These are phyloP conservation scores for Ictalurus punctatus DNA, from an alignment of 2,113 vertebrate genomes.

Conservation along the genomic window DNA sequence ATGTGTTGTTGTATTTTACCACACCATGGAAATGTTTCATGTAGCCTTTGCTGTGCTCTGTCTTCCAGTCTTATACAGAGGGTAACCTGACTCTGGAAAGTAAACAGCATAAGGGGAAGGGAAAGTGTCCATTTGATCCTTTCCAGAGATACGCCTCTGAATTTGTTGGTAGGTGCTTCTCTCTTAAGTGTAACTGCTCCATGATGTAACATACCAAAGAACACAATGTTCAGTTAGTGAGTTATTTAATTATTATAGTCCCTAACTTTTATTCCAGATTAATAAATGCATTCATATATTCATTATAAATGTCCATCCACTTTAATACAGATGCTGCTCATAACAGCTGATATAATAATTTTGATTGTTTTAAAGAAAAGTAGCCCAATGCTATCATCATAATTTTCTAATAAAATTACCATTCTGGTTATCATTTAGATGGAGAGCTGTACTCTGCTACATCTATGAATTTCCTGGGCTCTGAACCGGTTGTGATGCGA, in stretches of 20 bases:
- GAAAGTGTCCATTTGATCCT: slow-evolving; percentile 78
- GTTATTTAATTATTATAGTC: too few relatives aligned
- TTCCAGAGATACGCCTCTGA: slow-evolving; percentile 68
- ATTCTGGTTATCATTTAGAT: slow-evolving; percentile 59
- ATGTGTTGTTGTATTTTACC: not conserved
- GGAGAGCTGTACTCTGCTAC: slow-evolving; percentile 59
- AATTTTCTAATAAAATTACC: not conserved
- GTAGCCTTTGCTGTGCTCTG: not conserved
- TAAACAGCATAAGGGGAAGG: slow-evolving; percentile 68
- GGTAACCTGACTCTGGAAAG: slow-evolving; percentile 63
- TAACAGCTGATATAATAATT: not conserved
- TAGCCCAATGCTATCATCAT: not conserved
- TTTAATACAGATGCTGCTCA: not conserved
- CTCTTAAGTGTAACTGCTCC: not conserved
- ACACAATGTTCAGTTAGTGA: not conserved
- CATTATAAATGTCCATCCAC: not conserved
- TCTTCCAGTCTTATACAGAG: slow-evolving; percentile 63
- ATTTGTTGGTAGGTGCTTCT: slow-evolving; percentile 71
- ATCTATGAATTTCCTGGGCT: slow-evolving; percentile 76
- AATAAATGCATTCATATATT: not conserved
- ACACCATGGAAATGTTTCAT: not conserved
- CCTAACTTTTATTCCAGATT: too few relatives aligned
- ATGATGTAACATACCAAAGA: not conserved
- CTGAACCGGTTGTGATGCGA: slow-evolving; percentile 71
- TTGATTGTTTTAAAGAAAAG: not conserved